A percentile compares a stretch with the other conserved stretches of the same genome.
Evolutionary conservation across 2,113 vertebrate genomes (phyloP).

Genomic region (Scatophagus argus): DNA sequence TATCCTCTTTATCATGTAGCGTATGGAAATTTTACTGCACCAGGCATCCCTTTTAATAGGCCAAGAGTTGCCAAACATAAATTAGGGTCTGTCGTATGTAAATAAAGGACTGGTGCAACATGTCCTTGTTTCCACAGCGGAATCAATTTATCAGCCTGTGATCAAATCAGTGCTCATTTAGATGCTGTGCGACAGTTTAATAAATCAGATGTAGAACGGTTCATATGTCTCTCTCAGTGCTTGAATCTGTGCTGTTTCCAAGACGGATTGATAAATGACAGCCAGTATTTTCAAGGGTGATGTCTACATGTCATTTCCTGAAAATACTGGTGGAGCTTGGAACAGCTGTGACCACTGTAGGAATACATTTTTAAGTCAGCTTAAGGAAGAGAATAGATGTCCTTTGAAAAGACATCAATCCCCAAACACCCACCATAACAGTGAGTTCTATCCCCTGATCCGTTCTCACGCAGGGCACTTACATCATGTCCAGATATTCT

Average conservation of each 20-base stretch:
- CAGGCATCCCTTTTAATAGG: conserved; percentile 13
- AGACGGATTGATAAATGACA: conserved; percentile 56
- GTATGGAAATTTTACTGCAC: conserved; percentile 13
- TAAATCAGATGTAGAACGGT: conserved; percentile 65
- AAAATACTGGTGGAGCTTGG: conserved; percentile 39
- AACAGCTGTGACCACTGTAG: conserved; percentile 37
- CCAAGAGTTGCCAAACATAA: conserved; percentile 42
- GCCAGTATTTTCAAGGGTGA: conserved; percentile 61
- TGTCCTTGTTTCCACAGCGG: conserved; percentile 62
- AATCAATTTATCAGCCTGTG: conserved; percentile 67
- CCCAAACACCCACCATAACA: conserved; percentile 64
- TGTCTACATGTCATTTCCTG: conserved; percentile 63
- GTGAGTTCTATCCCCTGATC: conserved; percentile 58
- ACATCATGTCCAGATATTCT: conserved; percentile 58
- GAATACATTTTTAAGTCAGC: conserved; percentile 55
- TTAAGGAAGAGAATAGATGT: conserved; percentile 55
- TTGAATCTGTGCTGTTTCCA: conserved; percentile 52
- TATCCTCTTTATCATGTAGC: background rate
- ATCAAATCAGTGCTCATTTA: conserved; percentile 75
- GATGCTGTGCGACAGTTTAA: conserved; percentile 57
- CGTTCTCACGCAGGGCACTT: conserved; percentile 47
- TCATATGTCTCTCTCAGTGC: conserved; percentile 54
- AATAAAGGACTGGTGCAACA: conserved; percentile 38
- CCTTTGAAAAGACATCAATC: conserved; percentile 68
- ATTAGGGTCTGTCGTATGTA: conserved; percentile 47